Evolutionary conservation across 2,113 vertebrate species (phyloP).

Genomic region (Silurus glanis): DNA sequence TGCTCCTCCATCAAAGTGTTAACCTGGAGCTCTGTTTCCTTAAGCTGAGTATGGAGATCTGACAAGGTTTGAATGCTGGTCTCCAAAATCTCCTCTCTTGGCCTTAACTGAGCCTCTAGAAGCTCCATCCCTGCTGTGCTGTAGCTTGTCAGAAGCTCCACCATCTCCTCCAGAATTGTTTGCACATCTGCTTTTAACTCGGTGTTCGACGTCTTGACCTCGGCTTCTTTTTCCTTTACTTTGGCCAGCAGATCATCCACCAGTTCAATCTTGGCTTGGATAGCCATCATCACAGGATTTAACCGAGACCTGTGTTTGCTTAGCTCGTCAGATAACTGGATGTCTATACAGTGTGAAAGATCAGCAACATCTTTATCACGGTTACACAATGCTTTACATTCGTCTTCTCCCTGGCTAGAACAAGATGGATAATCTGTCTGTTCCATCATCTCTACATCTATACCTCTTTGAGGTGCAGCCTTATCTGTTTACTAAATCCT

Average conservation of each 20-base stretch:
- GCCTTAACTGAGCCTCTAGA: conserved; percentile 62
- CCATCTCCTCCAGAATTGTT: conserved; percentile 58
- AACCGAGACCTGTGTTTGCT: conserved; percentile 59
- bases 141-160: conserved; percentile 55
- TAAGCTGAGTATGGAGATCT: conserved; percentile 60
- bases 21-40: conserved; percentile 51
- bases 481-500: conserved; percentile 13
- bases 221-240: conserved; percentile 57
- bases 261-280: conserved; percentile 61
- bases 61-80: conserved; percentile 49
- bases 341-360: neutral
- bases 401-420: neutral
- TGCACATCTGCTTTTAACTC: conserved; percentile 59
- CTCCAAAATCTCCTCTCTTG: conserved; percentile 55
- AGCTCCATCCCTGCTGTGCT: conserved; percentile 52
- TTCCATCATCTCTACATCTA: neutral
- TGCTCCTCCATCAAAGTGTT: conserved; percentile 59
- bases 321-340: conserved; percentile 42
- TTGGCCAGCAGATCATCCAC: conserved; percentile 58
- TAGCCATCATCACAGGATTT: conserved; percentile 58
- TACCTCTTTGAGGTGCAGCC: neutral
- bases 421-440: neutral
- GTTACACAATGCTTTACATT: neutral
- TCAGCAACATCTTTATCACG: neutral
- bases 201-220: conserved; percentile 48